Evolutionary conservation across 2,888 invertebrate genomes (phyloP).

Genomic region (Apotomis capreana): DNA sequence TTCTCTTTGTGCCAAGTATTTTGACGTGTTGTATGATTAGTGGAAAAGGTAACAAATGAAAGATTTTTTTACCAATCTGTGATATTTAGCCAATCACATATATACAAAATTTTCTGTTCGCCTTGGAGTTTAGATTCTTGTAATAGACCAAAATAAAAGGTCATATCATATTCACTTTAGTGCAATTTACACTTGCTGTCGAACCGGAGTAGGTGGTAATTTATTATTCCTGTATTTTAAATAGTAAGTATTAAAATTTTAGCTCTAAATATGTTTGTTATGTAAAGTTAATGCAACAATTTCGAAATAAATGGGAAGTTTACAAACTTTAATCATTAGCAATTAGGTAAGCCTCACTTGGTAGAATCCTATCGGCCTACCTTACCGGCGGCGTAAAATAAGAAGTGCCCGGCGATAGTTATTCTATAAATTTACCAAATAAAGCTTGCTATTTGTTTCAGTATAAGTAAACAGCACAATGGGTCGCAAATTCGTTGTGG

Average conservation of each 20-base stretch:
- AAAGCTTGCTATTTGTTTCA: constrained; percentile 2
- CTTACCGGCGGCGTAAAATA: neutral
- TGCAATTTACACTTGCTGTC: constrained; percentile 24
- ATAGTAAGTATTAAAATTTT: constrained; percentile 21
- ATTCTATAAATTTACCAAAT: neutral
- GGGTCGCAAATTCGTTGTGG: constrained; percentile 97
- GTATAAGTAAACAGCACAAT: constrained; percentile 68
- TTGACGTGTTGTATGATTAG: constrained; percentile 44
- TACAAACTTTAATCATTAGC: neutral
- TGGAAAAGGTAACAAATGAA: neutral
- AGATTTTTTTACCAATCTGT: neutral
- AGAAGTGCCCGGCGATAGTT: no score
- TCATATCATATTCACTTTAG: constrained; percentile 30
- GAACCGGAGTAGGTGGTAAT: constrained; percentile 10
- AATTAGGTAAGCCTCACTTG: neutral
- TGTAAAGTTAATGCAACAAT: neutral
- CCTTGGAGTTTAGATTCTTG: neutral
- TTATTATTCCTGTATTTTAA: neutral
- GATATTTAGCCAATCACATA: constrained; percentile 1
- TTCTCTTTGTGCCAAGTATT: constrained; percentile 38
- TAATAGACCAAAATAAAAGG: constrained; percentile 24
- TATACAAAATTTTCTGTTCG: neutral
- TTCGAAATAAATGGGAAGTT: neutral
- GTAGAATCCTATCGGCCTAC: neutral
- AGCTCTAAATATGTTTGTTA: neutral